phyloP scores from a whole-genome alignment of 2,888 invertebrate species.

The Aromia moschata region DNA sequence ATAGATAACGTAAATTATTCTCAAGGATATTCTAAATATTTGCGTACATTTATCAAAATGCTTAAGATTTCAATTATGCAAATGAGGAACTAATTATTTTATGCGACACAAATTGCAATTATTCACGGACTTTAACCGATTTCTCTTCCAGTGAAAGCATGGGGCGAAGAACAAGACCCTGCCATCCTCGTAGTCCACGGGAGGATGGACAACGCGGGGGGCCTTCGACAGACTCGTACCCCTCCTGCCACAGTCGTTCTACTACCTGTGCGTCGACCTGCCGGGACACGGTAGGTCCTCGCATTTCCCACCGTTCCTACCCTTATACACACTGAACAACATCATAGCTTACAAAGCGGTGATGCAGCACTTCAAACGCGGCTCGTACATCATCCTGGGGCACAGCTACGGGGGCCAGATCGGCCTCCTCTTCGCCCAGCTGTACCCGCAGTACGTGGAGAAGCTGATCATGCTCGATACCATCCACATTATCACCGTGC shows the following conservation, averaged over 20 bases:
- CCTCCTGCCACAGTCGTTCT: slow-evolving; percentile 63
- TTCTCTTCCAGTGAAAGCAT: slow-evolving; percentile 69
- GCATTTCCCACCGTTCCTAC: slow-evolving; percentile 61
- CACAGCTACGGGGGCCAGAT: slow-evolving; percentile 66
- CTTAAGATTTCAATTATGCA: too few species aligned
- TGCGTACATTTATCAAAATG: too few species aligned
- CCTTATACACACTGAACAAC: slow-evolving; percentile 61
- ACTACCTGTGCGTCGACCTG: slow-evolving; percentile 65
- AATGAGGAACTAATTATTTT: too few species aligned
- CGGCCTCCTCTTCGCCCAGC: slow-evolving; percentile 55
- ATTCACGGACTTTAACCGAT: too few species aligned
- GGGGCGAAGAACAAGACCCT: slow-evolving; percentile 67
- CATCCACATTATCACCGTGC: slow-evolving; percentile 50
- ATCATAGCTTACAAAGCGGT: slow-evolving; percentile 56
- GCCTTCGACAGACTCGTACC: slow-evolving; percentile 68
- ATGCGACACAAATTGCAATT: too few species aligned
- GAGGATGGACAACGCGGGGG: slow-evolving; percentile 68
- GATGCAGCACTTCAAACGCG: slow-evolving; percentile 51
- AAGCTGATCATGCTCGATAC: slow-evolving; percentile 64
- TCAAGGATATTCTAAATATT: too few species aligned
- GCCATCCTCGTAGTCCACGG: slow-evolving; percentile 71
- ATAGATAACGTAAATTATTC: too few species aligned
- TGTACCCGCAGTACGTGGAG: slow-evolving; percentile 61
- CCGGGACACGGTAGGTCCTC: slow-evolving; percentile 72
- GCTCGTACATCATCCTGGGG: slow-evolving; percentile 55